Base-by-base conservation (phyloP, 2,888 invertebrate genomes). In the Noctua comes region DNA sequence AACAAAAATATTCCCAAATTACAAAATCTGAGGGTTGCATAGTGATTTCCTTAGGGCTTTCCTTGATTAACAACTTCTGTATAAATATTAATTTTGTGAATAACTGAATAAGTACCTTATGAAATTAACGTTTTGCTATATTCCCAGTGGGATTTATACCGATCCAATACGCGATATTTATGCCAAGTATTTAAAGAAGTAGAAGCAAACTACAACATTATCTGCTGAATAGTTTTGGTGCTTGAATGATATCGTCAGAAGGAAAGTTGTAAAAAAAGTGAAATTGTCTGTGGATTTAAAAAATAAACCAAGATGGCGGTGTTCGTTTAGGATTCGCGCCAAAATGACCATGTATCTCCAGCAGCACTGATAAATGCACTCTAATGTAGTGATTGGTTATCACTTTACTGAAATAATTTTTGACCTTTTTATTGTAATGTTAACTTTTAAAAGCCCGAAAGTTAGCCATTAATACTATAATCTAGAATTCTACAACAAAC, bases 21-120 rank as follows among this genome's bases (percentile, higher is more conserved):
- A 51, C 48, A 6, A 70, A 51, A 57, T 43, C 48, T 72, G 27
- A 7, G 16, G 18, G 27, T 43, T 54, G 43, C 43, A 40, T 16
- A 2, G 21, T 70, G 27, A 85, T 85, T 85, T 73, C 81, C 76
- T 71, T 7, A 10, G 73, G 73, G 85, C n/a, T 57, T 76, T 64
- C 54, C 62, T 73, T 76, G 51, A 76, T 80, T 83, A 76, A 48
- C n/a, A 73, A 65, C 27, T 73, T 31, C 69, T 66, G 21, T 21
- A 31, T 68, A 62, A 72, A 80, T 74, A 71, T 84, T 71, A 2
- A 79, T 79, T 69, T 72, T 6, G 62, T 51, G 51, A 57, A 79
- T 71, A 73, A 36, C 21, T 64, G 62, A 64, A 64, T 64, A 36
- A 72, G 6, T 75, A 68, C 43, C n/a, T 43, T 66, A 84, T 54